Base-by-base conservation (phyloP, 1,140 invertebrate genomes). In the Dryas iulia region DNA sequence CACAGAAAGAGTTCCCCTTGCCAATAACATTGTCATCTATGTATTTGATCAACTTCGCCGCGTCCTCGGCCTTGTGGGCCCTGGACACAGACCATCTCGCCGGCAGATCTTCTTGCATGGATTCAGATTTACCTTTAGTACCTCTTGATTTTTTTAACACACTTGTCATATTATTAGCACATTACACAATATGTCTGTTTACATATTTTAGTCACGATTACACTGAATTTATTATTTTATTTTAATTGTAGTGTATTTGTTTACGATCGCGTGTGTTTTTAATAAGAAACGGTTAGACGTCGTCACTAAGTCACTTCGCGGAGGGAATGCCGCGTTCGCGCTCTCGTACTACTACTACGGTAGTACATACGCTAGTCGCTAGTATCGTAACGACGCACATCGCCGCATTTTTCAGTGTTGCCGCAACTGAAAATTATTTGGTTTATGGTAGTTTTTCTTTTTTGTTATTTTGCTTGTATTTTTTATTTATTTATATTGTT, bases 1-100 rank as follows among this genome's bases (percentile, higher is more conserved):
- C 96, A 74, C 94, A 93, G 85, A 97, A 97, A 7, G 95, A 95
- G 71, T 94, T 94, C 75, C 95, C 94, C 81, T 95, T 96, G 60
- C 96, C 96, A 78, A 97, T 95, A 59, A 97, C 92, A 89, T 96
- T 96, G 66, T 96, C 94, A 81, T 96, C 95, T 66, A 97, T 95
- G 83, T 96, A 96, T 81, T 95, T 95, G 39, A 96, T 92, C 69
- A 96, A 86, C 81, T 95, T 96, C 18, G 90, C 91, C 10, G 93
- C 92, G 73, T 96, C 95, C 79, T 96, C 95, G 65, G 90, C 91
- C 79, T 93, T 95, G 73, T 93, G 93, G 52, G 77, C 78, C 5
- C 69, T 74, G 76, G 84, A 79, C 59, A 77, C 66, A 39, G 39
- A 77, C 86, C 84, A 89, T 86, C 88, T 86, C 52, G 83, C 71